phyloP scores from a whole-genome alignment of 1,140 invertebrate genomes.

The Parapsyche elsis region DNA sequence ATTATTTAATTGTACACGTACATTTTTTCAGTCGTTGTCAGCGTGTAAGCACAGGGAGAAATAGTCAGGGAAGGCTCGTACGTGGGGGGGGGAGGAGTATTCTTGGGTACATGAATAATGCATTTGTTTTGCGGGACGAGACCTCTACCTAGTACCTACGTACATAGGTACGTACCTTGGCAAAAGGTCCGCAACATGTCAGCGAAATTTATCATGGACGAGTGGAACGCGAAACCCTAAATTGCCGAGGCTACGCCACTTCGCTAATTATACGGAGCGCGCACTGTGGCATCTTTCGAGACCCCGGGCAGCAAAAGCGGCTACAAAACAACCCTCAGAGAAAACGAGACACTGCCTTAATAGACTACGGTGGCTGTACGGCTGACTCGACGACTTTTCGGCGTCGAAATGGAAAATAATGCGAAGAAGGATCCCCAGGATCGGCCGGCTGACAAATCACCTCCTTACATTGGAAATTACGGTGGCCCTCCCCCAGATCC shows the following conservation, averaged over 20 bases:
- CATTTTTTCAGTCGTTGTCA: slow-evolving; percentile 17
- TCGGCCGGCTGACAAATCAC: slow-evolving; percentile 20
- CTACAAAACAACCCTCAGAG: too few relatives aligned
- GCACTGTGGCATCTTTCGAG: too few relatives aligned
- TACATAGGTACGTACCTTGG: slow-evolving; percentile 8
- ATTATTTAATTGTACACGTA: not conserved
- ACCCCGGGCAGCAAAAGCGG: too few relatives aligned
- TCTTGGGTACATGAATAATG: slow-evolving; percentile 41
- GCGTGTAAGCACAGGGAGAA: not conserved
- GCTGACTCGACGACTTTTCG: not conserved
- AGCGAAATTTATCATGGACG: slow-evolving; percentile 40
- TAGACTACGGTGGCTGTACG: too few relatives aligned
- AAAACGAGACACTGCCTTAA: too few relatives aligned
- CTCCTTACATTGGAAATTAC: slow-evolving; percentile 23
- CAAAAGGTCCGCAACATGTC: slow-evolving; percentile 39
- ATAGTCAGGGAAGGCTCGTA: too few relatives aligned
- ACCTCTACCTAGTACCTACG: not conserved
- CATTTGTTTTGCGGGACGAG: slow-evolving; percentile 32
- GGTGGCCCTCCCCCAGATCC: not conserved
- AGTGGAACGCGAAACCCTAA: slow-evolving; percentile 18
- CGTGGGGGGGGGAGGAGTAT: not conserved
- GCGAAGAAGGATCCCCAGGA: slow-evolving; percentile 8
- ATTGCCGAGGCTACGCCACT: not conserved
- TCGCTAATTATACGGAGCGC: slow-evolving; percentile 24
- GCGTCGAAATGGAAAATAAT: slow-evolving; percentile 4